These are phyloP conservation scores for Procavia capensis DNA, from an alignment of 2,113 vertebrate genomes.

Conservation along the genomic window DNA sequence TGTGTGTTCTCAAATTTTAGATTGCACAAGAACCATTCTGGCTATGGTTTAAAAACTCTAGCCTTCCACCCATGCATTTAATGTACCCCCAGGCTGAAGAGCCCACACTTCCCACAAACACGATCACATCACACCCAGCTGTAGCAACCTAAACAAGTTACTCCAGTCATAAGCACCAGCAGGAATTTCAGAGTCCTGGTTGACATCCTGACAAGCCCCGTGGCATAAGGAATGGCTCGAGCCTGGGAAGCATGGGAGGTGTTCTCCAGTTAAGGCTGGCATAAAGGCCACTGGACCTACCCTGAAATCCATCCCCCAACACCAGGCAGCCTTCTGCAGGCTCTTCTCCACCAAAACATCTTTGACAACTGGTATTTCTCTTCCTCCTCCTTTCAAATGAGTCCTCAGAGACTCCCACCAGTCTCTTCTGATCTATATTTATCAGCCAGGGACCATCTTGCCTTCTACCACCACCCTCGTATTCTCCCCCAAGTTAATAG, in stretches of 20 bases:
- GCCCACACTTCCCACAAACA: background rate
- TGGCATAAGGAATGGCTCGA: background rate
- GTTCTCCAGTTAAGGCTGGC: background rate
- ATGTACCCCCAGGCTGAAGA: background rate
- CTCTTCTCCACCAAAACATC: constrained; percentile 12
- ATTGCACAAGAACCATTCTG: background rate
- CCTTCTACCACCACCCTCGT: background rate
- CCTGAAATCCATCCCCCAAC: background rate
- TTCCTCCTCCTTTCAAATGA: constrained; percentile 3
- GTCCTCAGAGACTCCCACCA: constrained; percentile 49
- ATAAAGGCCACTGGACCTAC: background rate
- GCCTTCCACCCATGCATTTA: background rate
- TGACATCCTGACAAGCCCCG: background rate
- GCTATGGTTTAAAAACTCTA: background rate
- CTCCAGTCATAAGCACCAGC: background rate
- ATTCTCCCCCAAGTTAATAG: constrained; percentile 64
- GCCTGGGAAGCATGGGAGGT: background rate
- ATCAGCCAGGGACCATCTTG: constrained; percentile 63
- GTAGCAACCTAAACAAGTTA: background rate
- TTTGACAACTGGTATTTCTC: constrained; percentile 4
- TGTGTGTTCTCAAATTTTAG: background rate
- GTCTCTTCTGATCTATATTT: constrained; percentile 67
- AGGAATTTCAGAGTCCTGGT: background rate
- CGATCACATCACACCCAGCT: background rate
- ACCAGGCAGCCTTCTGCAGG: background rate